Conservation (phyloP, 2,888 invertebrate genomes). For the Meteorus cinctellus region DNA sequence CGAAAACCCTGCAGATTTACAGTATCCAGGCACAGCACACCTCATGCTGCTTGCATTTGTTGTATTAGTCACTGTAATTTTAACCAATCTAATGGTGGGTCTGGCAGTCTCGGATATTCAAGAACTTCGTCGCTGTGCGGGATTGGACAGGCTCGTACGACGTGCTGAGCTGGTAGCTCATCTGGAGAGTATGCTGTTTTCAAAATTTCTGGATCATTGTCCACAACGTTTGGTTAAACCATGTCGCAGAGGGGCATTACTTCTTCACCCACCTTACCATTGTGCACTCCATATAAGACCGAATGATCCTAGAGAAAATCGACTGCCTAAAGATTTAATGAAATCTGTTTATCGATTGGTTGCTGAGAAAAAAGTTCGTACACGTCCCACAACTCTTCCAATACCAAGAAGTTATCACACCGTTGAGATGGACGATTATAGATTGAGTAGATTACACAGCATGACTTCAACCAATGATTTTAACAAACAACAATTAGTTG, state of each 20-base stretch:
- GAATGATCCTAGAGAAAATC: slow-evolving; percentile 87
- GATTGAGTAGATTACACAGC: slow-evolving; percentile 62
- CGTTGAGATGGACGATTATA: slow-evolving; percentile 48
- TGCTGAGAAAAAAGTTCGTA: slow-evolving; percentile 77
- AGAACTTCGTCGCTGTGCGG: slow-evolving; percentile 87
- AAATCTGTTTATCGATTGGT: slow-evolving; percentile 84
- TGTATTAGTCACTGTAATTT: slow-evolving; percentile 85
- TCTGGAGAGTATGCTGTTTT: slow-evolving; percentile 88
- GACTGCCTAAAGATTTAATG: slow-evolving; percentile 85
- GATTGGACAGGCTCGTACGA: slow-evolving; percentile 85
- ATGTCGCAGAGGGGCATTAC: slow-evolving; percentile 82
- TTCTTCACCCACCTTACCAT: slow-evolving; percentile 84
- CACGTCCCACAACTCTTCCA: slow-evolving; percentile 21
- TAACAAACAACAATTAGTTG: slow-evolving; percentile 61
- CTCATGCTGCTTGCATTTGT: slow-evolving; percentile 85
- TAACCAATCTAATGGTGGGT: slow-evolving; percentile 89
- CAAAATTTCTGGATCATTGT: slow-evolving; percentile 81
- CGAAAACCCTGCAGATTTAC: slow-evolving; percentile 72
- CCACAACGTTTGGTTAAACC: slow-evolving; percentile 80
- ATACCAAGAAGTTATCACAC: slow-evolving; percentile 47
- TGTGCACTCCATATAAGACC: slow-evolving; percentile 85
- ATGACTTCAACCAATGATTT: slow-evolving; percentile 56
- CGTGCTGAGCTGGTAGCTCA: slow-evolving; percentile 89
- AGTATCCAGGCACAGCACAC: slow-evolving; percentile 84
- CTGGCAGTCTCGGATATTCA: slow-evolving; percentile 89